A percentile compares a stretch with the other conserved stretches of the same genome.
phyloP scores from a whole-genome alignment of 2,113 vertebrate genomes.

The Bos javanicus region DNA sequence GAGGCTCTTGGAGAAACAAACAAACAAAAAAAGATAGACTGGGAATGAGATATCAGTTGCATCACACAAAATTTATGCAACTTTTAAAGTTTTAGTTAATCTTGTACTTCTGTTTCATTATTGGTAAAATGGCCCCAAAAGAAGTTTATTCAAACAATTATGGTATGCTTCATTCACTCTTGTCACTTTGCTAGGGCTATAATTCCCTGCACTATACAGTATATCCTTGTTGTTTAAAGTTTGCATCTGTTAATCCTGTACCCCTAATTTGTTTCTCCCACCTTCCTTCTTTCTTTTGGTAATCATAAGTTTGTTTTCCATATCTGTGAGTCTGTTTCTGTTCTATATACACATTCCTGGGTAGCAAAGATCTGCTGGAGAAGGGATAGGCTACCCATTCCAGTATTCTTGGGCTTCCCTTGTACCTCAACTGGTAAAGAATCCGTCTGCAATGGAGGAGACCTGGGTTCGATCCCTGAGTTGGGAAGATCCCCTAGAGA shows the following conservation, averaged over 20 bases:
- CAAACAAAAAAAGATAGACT: not conserved
- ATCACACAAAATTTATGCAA: not conserved
- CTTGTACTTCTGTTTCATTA: not conserved
- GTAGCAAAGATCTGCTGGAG: accelerated
- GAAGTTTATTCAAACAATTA: not conserved
- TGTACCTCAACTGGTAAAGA: not conserved
- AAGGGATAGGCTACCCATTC: not conserved
- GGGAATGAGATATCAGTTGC: not conserved
- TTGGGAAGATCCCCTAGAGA: not conserved
- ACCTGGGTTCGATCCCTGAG: not conserved
- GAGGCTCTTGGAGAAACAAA: not conserved
- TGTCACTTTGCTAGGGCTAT: not conserved
- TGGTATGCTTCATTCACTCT: not conserved
- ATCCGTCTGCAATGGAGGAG: not conserved
- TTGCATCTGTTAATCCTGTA: not conserved
- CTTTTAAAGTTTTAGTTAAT: not conserved
- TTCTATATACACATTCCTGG: not conserved
- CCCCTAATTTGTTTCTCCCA: not conserved
- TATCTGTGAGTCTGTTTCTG: not conserved
- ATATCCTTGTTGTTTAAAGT: not conserved
- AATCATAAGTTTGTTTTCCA: not conserved
- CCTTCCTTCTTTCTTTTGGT: not conserved
- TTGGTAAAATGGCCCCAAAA: not conserved
- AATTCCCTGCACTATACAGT: not conserved
- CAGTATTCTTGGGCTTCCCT: not conserved